phyloP scores from a whole-genome alignment of 2,113 vertebrate genomes.

The Erinaceus europaeus region DNA sequence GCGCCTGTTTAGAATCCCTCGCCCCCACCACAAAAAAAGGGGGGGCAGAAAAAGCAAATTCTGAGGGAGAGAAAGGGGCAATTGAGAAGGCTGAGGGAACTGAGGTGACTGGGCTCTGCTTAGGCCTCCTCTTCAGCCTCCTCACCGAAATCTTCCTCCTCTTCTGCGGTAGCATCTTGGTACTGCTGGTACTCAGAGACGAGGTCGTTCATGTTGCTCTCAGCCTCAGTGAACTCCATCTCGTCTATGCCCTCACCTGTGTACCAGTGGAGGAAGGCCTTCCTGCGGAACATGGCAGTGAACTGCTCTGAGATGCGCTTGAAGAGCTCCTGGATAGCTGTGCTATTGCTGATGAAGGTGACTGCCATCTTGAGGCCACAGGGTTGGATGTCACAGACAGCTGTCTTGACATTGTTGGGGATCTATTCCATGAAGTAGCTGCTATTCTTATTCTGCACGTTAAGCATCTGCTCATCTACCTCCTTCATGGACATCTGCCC shows the following conservation, averaged over 20 bases:
- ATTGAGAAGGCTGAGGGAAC: conserved; percentile 2
- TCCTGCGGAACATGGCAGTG: conserved; percentile 93
- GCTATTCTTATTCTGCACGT: conserved; percentile 95
- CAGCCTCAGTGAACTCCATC: conserved; percentile 95
- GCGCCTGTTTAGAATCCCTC: conserved; percentile 44
- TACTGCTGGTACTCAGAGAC: conserved; percentile 95
- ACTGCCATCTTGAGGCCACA: conserved; percentile 94
- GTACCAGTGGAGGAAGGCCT: conserved; percentile 95
- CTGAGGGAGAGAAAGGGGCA: conserved; percentile 20
- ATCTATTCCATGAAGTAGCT: conserved; percentile 97
- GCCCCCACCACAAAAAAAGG: neutral
- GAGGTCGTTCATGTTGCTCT: conserved; percentile 97
- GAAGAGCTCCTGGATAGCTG: conserved; percentile 95
- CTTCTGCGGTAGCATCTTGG: conserved; percentile 93
- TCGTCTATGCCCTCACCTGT: conserved; percentile 95
- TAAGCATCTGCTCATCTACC: conserved; percentile 94
- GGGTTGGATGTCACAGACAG: conserved; percentile 93
- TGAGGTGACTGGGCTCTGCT: conserved; percentile 34
- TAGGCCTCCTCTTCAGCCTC: conserved; percentile 90
- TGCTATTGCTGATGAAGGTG: conserved; percentile 95
- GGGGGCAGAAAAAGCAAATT: conserved; percentile 48
- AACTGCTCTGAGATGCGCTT: conserved; percentile 96
- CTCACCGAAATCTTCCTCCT: conserved; percentile 93
- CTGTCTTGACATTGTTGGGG: conserved; percentile 94
- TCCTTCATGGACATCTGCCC: conserved; percentile 97